Conservation (phyloP, 2,888 invertebrate genomes). For the Hemicrepidius hirtus region DNA sequence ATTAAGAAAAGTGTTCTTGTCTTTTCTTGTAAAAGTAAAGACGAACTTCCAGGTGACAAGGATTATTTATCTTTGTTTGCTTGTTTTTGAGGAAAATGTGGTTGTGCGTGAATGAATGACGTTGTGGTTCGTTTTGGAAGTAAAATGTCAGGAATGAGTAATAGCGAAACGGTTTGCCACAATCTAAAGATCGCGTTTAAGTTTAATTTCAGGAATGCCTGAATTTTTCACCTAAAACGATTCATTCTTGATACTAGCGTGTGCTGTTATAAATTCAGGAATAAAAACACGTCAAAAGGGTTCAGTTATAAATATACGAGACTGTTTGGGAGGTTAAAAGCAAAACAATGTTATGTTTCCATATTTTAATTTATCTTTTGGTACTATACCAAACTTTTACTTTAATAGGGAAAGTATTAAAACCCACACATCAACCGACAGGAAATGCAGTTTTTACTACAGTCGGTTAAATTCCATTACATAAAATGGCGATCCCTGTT, state of each 20-base stretch:
- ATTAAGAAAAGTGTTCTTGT: constrained; percentile 10
- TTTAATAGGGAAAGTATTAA: no score
- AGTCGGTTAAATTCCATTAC: no score
- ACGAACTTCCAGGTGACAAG: constrained; percentile 17
- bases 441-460: no score
- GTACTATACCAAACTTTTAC: background rate
- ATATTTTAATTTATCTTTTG: constrained; percentile 6
- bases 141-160: constrained; percentile 22
- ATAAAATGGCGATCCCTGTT: no score
- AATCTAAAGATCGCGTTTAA: constrained; percentile 19
- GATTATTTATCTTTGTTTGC: constrained; percentile 25
- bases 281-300: constrained; percentile 5
- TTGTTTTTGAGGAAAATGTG: constrained; percentile 25
- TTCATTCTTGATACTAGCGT: background rate
- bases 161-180: constrained; percentile 16
- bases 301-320: background rate
- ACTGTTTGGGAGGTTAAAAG: constrained; percentile 9
- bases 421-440: no score
- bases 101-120: constrained; percentile 11
- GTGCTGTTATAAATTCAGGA: background rate
- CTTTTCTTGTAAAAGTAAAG: constrained; percentile 3
- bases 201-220: background rate
- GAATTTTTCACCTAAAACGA: background rate
- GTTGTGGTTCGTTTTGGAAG: constrained; percentile 18
- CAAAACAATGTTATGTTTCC: constrained; percentile 1